Conservation (phyloP, 2,113 vertebrate species). For the Seriola aureovittata region DNA sequence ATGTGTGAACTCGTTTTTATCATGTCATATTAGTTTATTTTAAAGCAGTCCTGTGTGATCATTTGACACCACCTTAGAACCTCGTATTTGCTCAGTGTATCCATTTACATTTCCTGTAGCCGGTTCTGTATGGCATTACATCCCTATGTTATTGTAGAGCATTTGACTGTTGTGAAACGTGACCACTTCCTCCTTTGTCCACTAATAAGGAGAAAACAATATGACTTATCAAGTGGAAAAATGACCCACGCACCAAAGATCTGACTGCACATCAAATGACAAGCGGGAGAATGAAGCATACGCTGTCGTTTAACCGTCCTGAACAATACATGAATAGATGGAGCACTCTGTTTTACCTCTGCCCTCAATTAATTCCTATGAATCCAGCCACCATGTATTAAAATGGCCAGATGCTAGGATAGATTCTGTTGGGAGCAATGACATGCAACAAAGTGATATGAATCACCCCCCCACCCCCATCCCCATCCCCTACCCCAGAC, state of each 20-base stretch:
- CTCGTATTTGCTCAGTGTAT: constrained; percentile 36
- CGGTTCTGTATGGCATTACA: constrained; percentile 47
- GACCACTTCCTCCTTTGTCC: constrained; percentile 63
- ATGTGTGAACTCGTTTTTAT: background rate
- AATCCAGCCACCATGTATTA: constrained; percentile 76
- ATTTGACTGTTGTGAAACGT: constrained; percentile 58
- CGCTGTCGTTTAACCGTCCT: constrained; percentile 59
- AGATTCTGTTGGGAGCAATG: constrained; percentile 81
- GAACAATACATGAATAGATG: constrained; percentile 67
- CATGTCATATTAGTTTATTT: constrained; percentile 7
- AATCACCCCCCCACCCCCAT: constrained; percentile 57
- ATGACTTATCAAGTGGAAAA: constrained; percentile 63
- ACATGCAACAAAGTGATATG: constrained; percentile 81
- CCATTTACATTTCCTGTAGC: constrained; percentile 65
- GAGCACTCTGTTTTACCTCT: constrained; percentile 69
- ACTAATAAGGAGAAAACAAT: constrained; percentile 64
- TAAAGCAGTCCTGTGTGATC: background rate
- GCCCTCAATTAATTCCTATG: constrained; percentile 78
- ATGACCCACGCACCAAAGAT: constrained; percentile 40
- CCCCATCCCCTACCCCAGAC: constrained; percentile 2
- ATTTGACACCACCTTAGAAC: constrained; percentile 45
- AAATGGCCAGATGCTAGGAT: constrained; percentile 82
- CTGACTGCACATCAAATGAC: constrained; percentile 52
- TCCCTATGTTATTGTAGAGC: constrained; percentile 58
- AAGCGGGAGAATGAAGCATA: constrained; percentile 30